Evolutionary conservation across 1,140 invertebrate species (phyloP).

Genomic region (Calliopsis andreniformis): DNA sequence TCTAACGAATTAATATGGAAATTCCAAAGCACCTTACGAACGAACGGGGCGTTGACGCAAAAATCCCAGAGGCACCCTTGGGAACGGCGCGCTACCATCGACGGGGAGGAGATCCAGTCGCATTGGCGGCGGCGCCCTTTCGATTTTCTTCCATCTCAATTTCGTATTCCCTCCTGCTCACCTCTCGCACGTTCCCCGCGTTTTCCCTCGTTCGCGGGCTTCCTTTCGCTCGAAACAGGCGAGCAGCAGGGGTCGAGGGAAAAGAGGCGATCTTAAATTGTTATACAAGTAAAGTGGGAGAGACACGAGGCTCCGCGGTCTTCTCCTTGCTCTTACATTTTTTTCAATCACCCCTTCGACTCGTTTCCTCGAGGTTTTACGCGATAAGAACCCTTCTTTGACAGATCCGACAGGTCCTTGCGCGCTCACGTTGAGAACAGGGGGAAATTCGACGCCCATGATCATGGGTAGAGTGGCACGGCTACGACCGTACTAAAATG

Average conservation of each 20-base stretch:
- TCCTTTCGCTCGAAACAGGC: background rate
- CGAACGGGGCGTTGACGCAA: constrained; percentile 58
- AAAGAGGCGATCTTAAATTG: background rate
- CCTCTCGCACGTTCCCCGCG: background rate
- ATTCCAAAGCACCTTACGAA: constrained; percentile 70
- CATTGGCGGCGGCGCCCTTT: constrained; percentile 61
- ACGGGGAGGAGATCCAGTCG: constrained; percentile 48
- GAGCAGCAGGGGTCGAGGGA: background rate
- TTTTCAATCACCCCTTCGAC: background rate
- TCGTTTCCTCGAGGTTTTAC: background rate
- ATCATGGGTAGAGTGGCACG: constrained; percentile 38
- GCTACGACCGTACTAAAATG: constrained; percentile 67
- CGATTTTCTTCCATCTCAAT: constrained; percentile 1
- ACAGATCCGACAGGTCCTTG: background rate
- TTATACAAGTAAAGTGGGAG: background rate
- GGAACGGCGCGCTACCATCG: constrained; percentile 1
- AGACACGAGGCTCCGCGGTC: background rate
- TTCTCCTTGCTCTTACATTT: background rate
- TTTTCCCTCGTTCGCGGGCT: background rate
- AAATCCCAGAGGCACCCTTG: constrained; percentile 59
- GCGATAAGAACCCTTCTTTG: background rate
- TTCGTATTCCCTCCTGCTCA: background rate
- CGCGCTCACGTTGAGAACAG: background rate
- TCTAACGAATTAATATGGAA: constrained; percentile 77
- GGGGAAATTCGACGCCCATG: constrained; percentile 60